These are phyloP conservation scores for Drosophila pandora DNA, from an alignment of 1,140 invertebrate species.

Conservation along the genomic window DNA sequence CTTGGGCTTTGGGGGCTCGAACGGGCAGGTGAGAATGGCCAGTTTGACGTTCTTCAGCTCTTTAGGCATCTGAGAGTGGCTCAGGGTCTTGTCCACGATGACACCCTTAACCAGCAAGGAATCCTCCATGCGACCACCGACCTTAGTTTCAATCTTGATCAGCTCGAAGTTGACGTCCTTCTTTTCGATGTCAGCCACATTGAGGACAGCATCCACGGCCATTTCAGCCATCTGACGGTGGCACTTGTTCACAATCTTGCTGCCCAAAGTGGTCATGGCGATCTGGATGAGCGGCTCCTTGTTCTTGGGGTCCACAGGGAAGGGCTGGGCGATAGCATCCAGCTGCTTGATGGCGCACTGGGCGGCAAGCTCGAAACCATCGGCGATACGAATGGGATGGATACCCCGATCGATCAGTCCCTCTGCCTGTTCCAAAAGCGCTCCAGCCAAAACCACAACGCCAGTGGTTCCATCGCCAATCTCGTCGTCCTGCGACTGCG, in stretches of 20 bases:
- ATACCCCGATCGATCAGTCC: constrained; percentile 97
- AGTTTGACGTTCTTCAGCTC: constrained; percentile 98
- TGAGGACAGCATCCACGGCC: constrained; percentile 95
- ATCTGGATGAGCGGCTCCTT: constrained; percentile 95
- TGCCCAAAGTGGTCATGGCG: constrained; percentile 99
- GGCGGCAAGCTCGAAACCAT: constrained; percentile 99
- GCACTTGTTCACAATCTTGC: constrained; percentile 98
- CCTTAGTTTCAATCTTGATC: constrained; percentile 99
- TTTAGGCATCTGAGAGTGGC: constrained; percentile 99
- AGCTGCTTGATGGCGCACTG: constrained; percentile 94
- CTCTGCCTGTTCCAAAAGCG: constrained; percentile 98
- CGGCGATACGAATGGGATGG: constrained; percentile 99
- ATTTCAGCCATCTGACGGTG: constrained; percentile 99
- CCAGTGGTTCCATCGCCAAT: constrained; percentile 99
- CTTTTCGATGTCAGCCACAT: constrained; percentile 91
- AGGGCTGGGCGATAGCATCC: constrained; percentile 94
- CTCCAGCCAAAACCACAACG: constrained; percentile 94
- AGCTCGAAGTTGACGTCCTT: constrained; percentile 99
- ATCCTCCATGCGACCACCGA: constrained; percentile 98
- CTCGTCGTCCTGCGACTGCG: constrained; percentile 99
- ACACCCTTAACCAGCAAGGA: constrained; percentile 98
- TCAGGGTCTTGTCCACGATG: constrained; percentile 99
- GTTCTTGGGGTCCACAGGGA: constrained; percentile 93
- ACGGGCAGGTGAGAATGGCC: constrained; percentile 99
- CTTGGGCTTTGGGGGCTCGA: constrained; percentile 99